Conservation (phyloP, 2,113 vertebrate genomes). For the Fulmarus glacialis region DNA sequence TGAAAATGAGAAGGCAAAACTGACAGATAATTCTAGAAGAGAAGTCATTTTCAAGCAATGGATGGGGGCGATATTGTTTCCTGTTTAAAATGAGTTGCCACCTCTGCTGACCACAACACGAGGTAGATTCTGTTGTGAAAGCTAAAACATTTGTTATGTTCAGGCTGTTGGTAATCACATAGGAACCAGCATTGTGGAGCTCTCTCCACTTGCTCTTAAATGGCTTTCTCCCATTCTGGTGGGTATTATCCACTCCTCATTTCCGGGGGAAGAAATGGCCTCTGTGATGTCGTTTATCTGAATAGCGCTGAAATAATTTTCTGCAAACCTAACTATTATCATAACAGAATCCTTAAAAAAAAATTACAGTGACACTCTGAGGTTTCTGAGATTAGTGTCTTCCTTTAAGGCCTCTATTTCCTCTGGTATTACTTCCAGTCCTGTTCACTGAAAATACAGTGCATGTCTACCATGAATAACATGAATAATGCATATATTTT, state of each 20-base stretch:
- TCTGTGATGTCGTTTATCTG: constrained; percentile 28
- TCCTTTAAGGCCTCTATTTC: constrained; percentile 9
- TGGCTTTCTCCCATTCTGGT: background rate
- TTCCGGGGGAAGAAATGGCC: constrained; percentile 17
- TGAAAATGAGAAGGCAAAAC: constrained; percentile 27
- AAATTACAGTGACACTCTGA: background rate
- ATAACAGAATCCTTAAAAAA: constrained; percentile 45
- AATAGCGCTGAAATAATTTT: background rate
- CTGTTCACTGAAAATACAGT: background rate
- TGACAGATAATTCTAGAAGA: constrained; percentile 36
- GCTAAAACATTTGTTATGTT: background rate
- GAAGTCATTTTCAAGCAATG: constrained; percentile 22
- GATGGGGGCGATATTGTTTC: background rate
- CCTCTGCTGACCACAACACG: background rate
- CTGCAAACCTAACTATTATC: constrained; percentile 15
- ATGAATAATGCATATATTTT: constrained; percentile 3
- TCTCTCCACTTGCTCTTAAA: constrained; percentile 31
- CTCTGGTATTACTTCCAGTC: constrained; percentile 20
- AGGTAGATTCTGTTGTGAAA: constrained; percentile 29
- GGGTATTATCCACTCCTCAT: background rate
- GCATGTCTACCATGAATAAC: background rate
- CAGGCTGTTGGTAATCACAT: constrained; percentile 34
- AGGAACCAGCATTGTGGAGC: background rate
- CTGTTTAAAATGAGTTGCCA: constrained; percentile 27
- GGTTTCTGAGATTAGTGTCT: constrained; percentile 10